Percentiles rank a stretch among this genome's conserved stretches.
Evolutionary conservation across 1,140 invertebrate genomes (phyloP).

Genomic region (silkworm (Bombyx mori)): ASM3026992v2 NC_085119.1:7896001-7896500

Average conservation of each 20-base stretch:
- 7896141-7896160: constrained; percentile 65
- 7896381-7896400: constrained; percentile 42
- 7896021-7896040: constrained; percentile 38
- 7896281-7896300: constrained; percentile 2
- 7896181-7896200: constrained; percentile 67
- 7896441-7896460: constrained; percentile 49
- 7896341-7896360: constrained; percentile 13
- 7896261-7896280: constrained; percentile 27
- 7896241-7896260: constrained; percentile 49
- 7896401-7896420: constrained; percentile 58
- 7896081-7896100: constrained; percentile 56
- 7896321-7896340: not conserved
- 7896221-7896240: constrained; percentile 68
- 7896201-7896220: constrained; percentile 55
- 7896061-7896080: constrained; percentile 36
- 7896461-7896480: constrained; percentile 44
- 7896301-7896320: not conserved
- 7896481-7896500: constrained; percentile 66
- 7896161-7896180: constrained; percentile 65
- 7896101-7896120: constrained; percentile 43
- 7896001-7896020: no score
- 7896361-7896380: constrained; percentile 25
- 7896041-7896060: constrained; percentile 53
- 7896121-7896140: constrained; percentile 63
- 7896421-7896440: constrained; percentile 66